Evolutionary conservation across 2,113 vertebrate genomes (phyloP).

Genomic region (Spilogale gracilis): DNA sequence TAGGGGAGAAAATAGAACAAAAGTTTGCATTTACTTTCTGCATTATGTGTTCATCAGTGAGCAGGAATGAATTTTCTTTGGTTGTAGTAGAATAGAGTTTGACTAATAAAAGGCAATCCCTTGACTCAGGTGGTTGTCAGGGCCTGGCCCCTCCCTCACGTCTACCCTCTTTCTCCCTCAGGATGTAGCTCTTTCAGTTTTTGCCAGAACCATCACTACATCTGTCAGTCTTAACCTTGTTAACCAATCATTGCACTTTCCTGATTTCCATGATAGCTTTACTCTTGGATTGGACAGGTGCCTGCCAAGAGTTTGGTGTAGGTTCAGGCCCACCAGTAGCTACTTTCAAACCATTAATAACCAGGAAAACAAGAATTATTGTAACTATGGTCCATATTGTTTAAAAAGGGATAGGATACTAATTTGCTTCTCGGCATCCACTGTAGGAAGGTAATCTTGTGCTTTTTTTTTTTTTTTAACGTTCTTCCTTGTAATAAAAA

Average conservation of each 20-base stretch:
- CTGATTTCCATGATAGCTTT: not conserved
- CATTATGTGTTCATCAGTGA: not conserved
- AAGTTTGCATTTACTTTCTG: not conserved
- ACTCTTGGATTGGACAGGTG: not conserved
- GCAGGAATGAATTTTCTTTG: not conserved
- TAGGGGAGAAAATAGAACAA: not conserved
- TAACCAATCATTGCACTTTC: not conserved
- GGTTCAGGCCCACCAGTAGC: not conserved
- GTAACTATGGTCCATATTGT: not conserved
- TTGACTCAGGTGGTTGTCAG: accelerated
- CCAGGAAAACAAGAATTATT: not conserved
- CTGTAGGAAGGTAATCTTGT: not conserved
- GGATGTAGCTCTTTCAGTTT: not conserved
- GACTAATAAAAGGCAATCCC: not conserved
- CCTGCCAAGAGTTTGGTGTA: not conserved
- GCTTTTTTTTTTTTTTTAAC: not conserved
- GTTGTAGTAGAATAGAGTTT: not conserved
- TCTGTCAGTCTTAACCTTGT: not conserved
- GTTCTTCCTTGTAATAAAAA: not conserved
- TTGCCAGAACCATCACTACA: not conserved
- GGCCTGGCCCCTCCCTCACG: not conserved
- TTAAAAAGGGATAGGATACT: not conserved
- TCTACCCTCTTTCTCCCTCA: not conserved
- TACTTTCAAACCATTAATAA: not conserved
- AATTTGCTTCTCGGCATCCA: not conserved